Evolutionary conservation across 2,888 invertebrate species (phyloP).

Genomic region (Sisyra terminalis): DNA sequence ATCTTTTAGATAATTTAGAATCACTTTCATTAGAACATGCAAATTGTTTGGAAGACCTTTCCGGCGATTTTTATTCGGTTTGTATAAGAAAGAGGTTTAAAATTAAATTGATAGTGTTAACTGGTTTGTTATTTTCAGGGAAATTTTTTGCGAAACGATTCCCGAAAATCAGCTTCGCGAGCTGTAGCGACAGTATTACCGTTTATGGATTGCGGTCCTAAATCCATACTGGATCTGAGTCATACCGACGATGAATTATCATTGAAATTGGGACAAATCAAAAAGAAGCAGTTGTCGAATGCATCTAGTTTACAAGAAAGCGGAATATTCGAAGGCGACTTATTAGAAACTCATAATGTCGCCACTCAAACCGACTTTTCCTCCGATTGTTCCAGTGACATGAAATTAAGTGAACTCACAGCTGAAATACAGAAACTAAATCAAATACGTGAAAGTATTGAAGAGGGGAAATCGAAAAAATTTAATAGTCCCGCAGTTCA

Average conservation of each 20-base stretch:
- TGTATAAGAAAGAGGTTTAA: background rate
- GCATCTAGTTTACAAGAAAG: conserved; percentile 48
- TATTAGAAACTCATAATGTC: conserved; percentile 28
- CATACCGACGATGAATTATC: conserved; percentile 3
- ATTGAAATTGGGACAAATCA: conserved; percentile 19
- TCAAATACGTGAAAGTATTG: conserved; percentile 42
- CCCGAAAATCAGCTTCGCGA: conserved; percentile 5
- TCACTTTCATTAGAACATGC: conserved; percentile 16
- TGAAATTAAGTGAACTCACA: conserved; percentile 29
- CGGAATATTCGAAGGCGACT: conserved; percentile 49
- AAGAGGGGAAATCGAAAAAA: conserved; percentile 30
- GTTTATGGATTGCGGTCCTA: conserved; percentile 13
- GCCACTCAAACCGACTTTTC: conserved; percentile 35
- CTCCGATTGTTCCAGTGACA: conserved; percentile 4
- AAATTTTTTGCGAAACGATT: conserved; percentile 1
- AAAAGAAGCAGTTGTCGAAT: conserved; percentile 31
- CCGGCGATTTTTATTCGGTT: conserved; percentile 1
- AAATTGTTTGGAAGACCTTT: conserved; percentile 3
- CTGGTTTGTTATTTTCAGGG: background rate
- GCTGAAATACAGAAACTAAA: conserved; percentile 46
- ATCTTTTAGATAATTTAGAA: conserved; percentile 42
- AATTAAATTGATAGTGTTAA: background rate
- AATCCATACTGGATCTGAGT: conserved; percentile 1
- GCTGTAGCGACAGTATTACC: conserved; percentile 18
- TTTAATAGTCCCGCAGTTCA: background rate